Base-by-base conservation (phyloP, 2,113 vertebrate species). In the Zapus hudsonius region DNA sequence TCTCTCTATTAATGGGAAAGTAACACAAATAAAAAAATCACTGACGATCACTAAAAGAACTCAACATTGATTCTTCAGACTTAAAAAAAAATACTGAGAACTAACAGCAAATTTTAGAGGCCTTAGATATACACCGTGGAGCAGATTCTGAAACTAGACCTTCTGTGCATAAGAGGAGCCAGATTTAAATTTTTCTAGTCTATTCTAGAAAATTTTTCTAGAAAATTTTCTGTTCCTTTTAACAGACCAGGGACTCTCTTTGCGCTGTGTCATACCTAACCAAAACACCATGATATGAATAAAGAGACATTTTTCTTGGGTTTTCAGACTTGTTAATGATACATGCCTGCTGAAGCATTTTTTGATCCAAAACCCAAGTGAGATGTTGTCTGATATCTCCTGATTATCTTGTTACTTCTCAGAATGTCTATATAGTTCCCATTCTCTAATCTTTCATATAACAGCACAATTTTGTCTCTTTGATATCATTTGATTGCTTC, bases 51-150 rank as follows among this genome's bases (percentile, higher is more conserved):
- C 23, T 47, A 87, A 90, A 76, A 91, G 82, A 89, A 52, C 61
- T 78, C 20, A 15, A 73, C 89, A 85, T 76, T 40, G 11, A 87
- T n/a, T 25, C 52, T 84, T 63, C 52, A 87, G 17, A 13, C 20
- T 87, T 63, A 85, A 42, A 66, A 85, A 42, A 66, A 95, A 89
- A 63, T 86, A 55, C 20, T 33, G 40, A 82, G 23, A 78, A 44
- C 44, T 47, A 52, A 59, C 4, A 82, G 16, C 6, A 80, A 72
- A 63, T 1, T 40, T 73, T 29, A 76, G 57, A 52, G 27, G 67
- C 57, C 59, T 83, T 87, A 87, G 66, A 73, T 83, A 83, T 27
- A 15, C 36, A 73, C 22, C 27, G 3, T 44, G 57, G n/a, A 59
- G 3, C 42, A 19, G 64, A 70, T 78, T 89, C 69, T 82, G 10